Base-by-base conservation (phyloP, 2,888 invertebrate genomes). In the Emmelina monodactyla region DNA sequence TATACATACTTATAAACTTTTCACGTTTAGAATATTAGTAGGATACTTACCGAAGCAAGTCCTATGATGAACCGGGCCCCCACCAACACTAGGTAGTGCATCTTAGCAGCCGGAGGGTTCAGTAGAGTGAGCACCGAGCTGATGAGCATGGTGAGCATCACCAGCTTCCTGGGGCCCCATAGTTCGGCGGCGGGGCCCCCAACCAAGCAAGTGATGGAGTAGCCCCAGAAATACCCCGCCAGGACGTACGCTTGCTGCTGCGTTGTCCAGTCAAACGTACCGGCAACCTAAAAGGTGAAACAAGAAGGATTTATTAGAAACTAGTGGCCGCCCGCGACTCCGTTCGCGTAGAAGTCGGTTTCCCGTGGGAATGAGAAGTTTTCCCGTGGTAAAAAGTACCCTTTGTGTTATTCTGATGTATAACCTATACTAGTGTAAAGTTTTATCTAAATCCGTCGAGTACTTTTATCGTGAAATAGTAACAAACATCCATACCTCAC, bases 101-200 rank as follows among this genome's bases (percentile, higher is more conserved):
- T 61, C 28, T 75, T 60, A 1, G 88, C 87, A 0, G 84, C 83
- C 31, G 81, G 54, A 0, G 88, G 88, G n/a, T 82, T 82, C 2
- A 88, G 45, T 1, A 84, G 70, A 0, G 88, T 88, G 11, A 87
- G 59, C 2, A 84, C 39, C 0, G 82, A 83, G 32, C 78, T 70
- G 16, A 83, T 50, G 9, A 84, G 43, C 63, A 83, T 80, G 1
- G 83, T 82, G 34, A 82, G 65, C 19, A 85, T 84, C 2, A 87
- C 82, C 30, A 85, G 79, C 41, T 73, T 72, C 15, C 83, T 68
- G 0, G 85, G 80, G 0, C 87, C 87, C 58, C 87, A 84, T 51
- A 82, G 65, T 64, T 88, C 88, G 0, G 88, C 87, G 7, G 87
- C 58, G 1, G 84, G 82, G 1, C 88, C 88, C 0, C 82, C 75